These are phyloP conservation scores for Margarornis squamiger DNA, from an alignment of 2,797 vertebrate genomes.

Conservation along the genomic window DNA sequence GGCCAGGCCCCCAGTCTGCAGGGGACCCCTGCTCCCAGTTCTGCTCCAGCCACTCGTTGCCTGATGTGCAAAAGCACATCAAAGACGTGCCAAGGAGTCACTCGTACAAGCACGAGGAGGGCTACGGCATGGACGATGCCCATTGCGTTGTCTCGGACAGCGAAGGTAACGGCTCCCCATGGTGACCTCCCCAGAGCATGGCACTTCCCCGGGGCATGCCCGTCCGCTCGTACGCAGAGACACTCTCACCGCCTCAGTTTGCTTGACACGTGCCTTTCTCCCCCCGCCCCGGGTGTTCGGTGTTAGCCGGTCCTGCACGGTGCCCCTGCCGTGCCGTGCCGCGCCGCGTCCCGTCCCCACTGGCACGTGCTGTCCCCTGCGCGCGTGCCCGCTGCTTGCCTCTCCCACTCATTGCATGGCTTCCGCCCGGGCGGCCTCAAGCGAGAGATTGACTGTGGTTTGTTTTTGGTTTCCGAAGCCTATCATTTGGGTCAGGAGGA, in stretches of 20 bases:
- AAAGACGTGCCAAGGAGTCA: slow-evolving; percentile 96
- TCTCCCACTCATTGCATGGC: slow-evolving; percentile 85
- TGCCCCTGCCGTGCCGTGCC: slow-evolving; percentile 38
- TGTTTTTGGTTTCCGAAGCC: slow-evolving; percentile 95
- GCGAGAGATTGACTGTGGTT: slow-evolving; percentile 80
- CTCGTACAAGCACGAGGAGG: slow-evolving; percentile 95
- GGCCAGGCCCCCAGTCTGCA: slow-evolving; percentile 77
- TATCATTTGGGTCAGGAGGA: slow-evolving; percentile 99
- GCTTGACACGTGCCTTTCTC: slow-evolving; percentile 82
- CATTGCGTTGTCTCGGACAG: slow-evolving; percentile 99
- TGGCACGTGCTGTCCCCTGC: slow-evolving; percentile 50
- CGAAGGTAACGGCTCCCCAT: slow-evolving; percentile 94
- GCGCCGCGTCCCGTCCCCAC: slow-evolving; percentile 2
- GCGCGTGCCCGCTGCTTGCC: slow-evolving; percentile 71
- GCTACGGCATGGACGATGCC: slow-evolving; percentile 95
- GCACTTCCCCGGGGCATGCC: slow-evolving; percentile 54
- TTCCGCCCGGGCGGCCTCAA: slow-evolving; percentile 76
- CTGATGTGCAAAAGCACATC: slow-evolving; percentile 97
- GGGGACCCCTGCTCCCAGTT: slow-evolving; percentile 92
- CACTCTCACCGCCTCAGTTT: slow-evolving; percentile 70
- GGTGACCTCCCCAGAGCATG: slow-evolving; percentile 83
- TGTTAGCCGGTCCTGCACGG: slow-evolving; percentile 43
- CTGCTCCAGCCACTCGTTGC: slow-evolving; percentile 98
- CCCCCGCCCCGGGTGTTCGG: slow-evolving; percentile 59
- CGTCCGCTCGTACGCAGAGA: slow-evolving; percentile 57